A percentile compares a stretch with the other conserved stretches of the same genome.
Conservation (phyloP, 1,140 invertebrate genomes). For the Hylyphantes graminicola region DNA sequence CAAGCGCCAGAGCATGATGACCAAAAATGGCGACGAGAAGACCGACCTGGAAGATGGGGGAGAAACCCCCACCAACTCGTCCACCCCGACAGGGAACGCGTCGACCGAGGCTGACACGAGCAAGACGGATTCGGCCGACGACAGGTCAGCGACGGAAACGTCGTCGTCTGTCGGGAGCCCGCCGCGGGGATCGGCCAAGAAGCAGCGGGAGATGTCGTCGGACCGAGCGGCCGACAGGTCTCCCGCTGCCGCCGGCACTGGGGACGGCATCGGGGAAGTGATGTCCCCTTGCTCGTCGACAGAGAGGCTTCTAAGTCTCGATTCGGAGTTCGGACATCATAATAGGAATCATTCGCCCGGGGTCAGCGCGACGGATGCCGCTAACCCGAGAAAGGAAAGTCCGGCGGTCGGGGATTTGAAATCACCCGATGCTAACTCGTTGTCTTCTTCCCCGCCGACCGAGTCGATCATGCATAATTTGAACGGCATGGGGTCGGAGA, state of each 20-base stretch:
- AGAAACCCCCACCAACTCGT: constrained; percentile 42
- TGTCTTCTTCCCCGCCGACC: constrained; percentile 50
- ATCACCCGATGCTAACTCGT: constrained; percentile 43
- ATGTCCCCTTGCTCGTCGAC: constrained; percentile 38
- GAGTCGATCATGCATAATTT: constrained; percentile 50
- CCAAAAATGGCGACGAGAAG: constrained; percentile 81
- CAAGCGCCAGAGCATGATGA: constrained; percentile 86
- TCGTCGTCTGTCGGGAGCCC: constrained; percentile 54
- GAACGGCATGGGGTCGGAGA: constrained; percentile 15
- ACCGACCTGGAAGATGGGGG: constrained; percentile 38
- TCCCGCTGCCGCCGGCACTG: constrained; percentile 18
- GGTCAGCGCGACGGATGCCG: constrained; percentile 9
- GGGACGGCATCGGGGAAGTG: constrained; percentile 37
- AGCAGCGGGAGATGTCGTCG: constrained; percentile 42
- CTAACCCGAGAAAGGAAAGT: constrained; percentile 27
- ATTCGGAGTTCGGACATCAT: constrained; percentile 38
- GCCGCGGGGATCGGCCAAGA: constrained; percentile 31
- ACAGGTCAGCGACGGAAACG: constrained; percentile 52
- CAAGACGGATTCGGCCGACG: constrained; percentile 53
- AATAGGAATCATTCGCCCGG: constrained; percentile 27
- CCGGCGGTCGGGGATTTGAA: constrained; percentile 37
- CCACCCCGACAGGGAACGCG: constrained; percentile 32
- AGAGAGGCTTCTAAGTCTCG: constrained; percentile 42
- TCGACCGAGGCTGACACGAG: constrained; percentile 44
- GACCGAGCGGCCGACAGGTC: constrained; percentile 40